Evolutionary conservation across 2,888 invertebrate species (phyloP).

Genomic region (Cerceris rybyensis): DNA sequence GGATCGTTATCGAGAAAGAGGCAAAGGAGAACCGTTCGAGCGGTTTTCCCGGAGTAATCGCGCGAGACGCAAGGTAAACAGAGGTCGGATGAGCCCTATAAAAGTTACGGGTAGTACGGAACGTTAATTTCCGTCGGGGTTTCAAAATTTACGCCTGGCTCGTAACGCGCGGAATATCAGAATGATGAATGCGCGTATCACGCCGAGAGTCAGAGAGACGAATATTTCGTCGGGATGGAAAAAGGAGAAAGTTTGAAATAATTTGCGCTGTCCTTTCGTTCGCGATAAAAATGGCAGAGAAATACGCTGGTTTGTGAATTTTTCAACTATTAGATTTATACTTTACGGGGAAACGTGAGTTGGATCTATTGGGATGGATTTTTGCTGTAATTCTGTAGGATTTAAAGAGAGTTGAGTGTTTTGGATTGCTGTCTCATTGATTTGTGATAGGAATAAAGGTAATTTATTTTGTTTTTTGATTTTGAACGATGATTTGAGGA

Average conservation of each 20-base stretch:
- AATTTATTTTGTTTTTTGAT: too few species aligned
- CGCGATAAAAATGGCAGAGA: constrained; percentile 56
- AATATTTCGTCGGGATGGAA: constrained; percentile 47
- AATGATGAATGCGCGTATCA: constrained; percentile 62
- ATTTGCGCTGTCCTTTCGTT: constrained; percentile 47
- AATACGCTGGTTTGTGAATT: constrained; percentile 22
- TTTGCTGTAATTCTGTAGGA: too few species aligned
- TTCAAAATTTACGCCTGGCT: constrained; percentile 51
- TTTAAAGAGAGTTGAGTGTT: too few species aligned
- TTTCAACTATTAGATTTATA: constrained; percentile 2
- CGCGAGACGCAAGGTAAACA: constrained; percentile 25
- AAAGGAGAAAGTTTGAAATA: constrained; percentile 46
- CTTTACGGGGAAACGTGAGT: constrained; percentile 19
- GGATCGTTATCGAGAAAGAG: constrained; percentile 41
- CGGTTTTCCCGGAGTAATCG: constrained; percentile 13
- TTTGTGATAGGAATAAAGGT: too few species aligned
- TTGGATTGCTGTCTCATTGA: too few species aligned
- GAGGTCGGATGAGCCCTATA: constrained; percentile 1
- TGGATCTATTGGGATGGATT: too few species aligned
- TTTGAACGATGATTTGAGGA: too few species aligned
- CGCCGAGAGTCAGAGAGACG: constrained; percentile 44
- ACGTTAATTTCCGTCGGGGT: constrained; percentile 48
- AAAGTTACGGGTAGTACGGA: constrained; percentile 46
- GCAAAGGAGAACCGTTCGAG: background rate
- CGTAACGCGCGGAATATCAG: constrained; percentile 51